Evolutionary conservation across 2,113 vertebrate species (phyloP).

Genomic region (Cottus gobio): DNA sequence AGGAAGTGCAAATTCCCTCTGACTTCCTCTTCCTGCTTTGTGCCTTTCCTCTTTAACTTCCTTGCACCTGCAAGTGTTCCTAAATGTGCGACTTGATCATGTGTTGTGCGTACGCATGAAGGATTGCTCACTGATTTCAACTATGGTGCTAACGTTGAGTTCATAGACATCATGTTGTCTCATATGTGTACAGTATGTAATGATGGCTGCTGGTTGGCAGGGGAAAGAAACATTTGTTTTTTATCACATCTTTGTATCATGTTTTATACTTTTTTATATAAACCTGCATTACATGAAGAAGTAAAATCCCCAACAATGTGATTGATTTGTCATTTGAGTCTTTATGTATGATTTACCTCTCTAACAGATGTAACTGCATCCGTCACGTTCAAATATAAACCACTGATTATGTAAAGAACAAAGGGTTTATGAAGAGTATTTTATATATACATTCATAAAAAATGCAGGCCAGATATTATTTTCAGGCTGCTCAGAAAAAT

Average conservation of each 20-base stretch:
- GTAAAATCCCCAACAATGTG: constrained; percentile 75
- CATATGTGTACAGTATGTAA: constrained; percentile 57
- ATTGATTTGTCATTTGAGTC: constrained; percentile 53
- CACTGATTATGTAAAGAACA: constrained; percentile 8
- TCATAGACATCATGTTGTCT: constrained; percentile 57
- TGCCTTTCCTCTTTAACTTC: constrained; percentile 64
- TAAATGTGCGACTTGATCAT: constrained; percentile 26
- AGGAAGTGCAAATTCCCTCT: constrained; percentile 62
- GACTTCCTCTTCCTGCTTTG: constrained; percentile 63
- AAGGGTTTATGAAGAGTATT: neutral
- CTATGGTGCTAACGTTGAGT: constrained; percentile 70
- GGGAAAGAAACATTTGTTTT: constrained; percentile 46
- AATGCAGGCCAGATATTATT: neutral
- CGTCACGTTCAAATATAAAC: neutral
- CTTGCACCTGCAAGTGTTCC: constrained; percentile 65
- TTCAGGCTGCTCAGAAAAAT: neutral
- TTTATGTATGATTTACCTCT: neutral
- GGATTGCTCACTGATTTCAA: constrained; percentile 73
- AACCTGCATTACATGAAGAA: constrained; percentile 54
- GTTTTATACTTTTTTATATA: constrained; percentile 66
- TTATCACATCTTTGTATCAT: constrained; percentile 28
- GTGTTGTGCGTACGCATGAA: constrained; percentile 30
- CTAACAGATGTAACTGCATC: neutral
- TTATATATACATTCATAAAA: neutral
- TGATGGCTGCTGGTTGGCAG: constrained; percentile 79